These are phyloP conservation scores for Heliconius sara DNA, from an alignment of 2,888 invertebrate species.

Conservation along the genomic window DNA sequence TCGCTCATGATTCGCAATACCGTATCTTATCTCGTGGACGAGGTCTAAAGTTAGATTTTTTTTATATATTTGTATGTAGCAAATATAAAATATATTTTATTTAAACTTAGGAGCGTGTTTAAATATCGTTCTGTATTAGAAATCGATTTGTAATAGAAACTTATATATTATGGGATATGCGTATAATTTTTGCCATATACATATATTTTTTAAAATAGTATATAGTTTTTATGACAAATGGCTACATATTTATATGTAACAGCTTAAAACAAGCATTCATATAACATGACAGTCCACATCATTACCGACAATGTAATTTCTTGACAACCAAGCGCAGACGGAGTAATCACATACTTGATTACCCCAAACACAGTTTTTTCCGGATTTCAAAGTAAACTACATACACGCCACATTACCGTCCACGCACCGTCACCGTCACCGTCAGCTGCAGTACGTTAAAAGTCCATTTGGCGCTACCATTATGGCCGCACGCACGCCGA, in stretches of 20 bases:
- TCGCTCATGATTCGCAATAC: slow-evolving; percentile 22
- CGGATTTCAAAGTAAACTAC: slow-evolving; percentile 22
- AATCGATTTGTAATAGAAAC: not conserved
- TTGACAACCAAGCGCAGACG: not conserved
- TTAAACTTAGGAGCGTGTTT: not conserved
- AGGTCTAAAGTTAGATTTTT: not conserved
- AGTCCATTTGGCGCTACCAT: slow-evolving; percentile 51
- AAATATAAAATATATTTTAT: not conserved
- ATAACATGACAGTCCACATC: not conserved
- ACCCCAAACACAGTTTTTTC: slow-evolving; percentile 19
- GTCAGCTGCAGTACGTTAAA: slow-evolving; percentile 53
- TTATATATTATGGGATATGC: no score
- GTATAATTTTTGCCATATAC: no score
- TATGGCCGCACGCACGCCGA: slow-evolving; percentile 50
- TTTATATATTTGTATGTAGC: not conserved
- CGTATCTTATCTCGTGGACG: slow-evolving; percentile 27
- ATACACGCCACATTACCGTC: slow-evolving; percentile 35
- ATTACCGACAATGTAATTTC: not conserved
- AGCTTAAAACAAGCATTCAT: not conserved
- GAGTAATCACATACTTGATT: slow-evolving; percentile 12
- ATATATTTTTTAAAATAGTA: no score
- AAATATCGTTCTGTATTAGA: not conserved
- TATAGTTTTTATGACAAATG: not conserved
- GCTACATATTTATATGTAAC: not conserved
- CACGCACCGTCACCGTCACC: not conserved